Conservation (phyloP, 1,140 invertebrate genomes). For the Drosophila simulans region DNA sequence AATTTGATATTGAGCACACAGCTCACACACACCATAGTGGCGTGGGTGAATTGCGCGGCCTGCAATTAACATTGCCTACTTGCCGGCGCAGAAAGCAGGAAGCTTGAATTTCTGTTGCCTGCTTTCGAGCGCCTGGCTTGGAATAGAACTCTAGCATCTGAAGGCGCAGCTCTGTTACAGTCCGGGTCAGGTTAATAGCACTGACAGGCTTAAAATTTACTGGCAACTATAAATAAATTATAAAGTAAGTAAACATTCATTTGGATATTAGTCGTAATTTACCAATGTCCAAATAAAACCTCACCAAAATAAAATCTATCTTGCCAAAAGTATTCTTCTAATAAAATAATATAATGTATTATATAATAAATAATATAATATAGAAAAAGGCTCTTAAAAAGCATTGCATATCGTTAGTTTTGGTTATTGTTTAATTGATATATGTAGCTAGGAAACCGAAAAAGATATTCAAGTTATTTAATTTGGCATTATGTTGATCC, state of each 20-base stretch:
- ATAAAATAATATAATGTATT: no score
- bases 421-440: no score
- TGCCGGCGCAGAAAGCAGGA: conserved; percentile 37
- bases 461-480: not conserved
- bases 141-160: conserved; percentile 40
- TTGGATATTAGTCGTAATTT: no score
- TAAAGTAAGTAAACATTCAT: no score
- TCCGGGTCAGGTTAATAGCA: not conserved
- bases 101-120: conserved; percentile 45
- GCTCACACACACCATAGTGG: not conserved
- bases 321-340: no score
- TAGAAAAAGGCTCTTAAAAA: no score
- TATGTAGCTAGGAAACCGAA: not conserved
- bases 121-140: conserved; percentile 28
- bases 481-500: not conserved
- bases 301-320: no score
- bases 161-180: conserved; percentile 27
- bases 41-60: conserved; percentile 24
- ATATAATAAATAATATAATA: no score
- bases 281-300: no score
- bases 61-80: conserved; percentile 68
- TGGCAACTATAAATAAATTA: no score
- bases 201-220: no score
- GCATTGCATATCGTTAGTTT: no score
- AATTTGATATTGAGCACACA: conserved; percentile 77